Conservation (phyloP, 2,888 invertebrate species). For the Phyto melanocephala region DNA sequence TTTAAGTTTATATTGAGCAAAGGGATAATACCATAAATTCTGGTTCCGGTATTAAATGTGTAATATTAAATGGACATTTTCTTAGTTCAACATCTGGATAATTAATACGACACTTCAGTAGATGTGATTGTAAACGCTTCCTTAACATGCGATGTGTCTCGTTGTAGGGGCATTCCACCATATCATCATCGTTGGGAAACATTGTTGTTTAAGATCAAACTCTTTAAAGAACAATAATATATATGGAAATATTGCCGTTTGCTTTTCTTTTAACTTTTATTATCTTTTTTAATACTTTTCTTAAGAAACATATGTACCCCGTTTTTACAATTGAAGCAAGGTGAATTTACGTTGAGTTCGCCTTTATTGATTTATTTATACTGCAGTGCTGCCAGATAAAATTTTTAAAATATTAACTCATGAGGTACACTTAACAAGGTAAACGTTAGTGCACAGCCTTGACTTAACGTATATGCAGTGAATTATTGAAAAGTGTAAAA, state of each 20-base stretch:
- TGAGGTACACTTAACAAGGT: no score
- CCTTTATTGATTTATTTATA: no score
- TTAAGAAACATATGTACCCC: no score
- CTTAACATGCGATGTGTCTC: slow-evolving; percentile 80
- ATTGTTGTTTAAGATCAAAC: slow-evolving; percentile 1
- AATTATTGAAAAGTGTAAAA: no score
- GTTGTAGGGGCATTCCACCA: slow-evolving; percentile 82
- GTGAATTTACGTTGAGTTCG: no score
- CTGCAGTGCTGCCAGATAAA: no score
- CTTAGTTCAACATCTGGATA: slow-evolving; percentile 77
- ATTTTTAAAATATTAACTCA: no score
- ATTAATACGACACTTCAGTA: slow-evolving; percentile 81
- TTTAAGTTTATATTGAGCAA: not conserved
- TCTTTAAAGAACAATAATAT: slow-evolving; percentile 27
- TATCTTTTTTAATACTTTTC: no score
- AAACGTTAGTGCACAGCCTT: no score
- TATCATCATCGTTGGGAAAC: slow-evolving; percentile 68
- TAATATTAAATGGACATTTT: slow-evolving; percentile 81
- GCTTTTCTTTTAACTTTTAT: slow-evolving; percentile 44
- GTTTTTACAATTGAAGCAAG: no score
- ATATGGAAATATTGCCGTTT: not conserved
- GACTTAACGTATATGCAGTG: no score
- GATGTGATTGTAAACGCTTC: slow-evolving; percentile 80
- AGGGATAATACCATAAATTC: slow-evolving; percentile 75
- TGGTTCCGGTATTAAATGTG: slow-evolving; percentile 80